Base-by-base conservation (phyloP, 2,888 invertebrate species). In the Drosophila infuscata region DNA sequence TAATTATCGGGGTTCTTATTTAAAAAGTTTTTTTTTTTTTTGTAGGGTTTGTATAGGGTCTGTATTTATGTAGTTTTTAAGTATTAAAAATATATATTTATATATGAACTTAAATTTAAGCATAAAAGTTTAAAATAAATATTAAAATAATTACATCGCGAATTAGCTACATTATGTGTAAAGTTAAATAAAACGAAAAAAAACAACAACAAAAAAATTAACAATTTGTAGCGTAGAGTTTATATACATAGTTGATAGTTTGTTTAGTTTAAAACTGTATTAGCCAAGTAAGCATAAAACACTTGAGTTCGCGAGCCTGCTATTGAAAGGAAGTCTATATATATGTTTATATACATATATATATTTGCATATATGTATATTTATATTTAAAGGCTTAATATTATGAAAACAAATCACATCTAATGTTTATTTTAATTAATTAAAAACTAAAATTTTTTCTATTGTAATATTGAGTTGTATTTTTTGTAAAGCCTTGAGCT, bases 41-140 rank as follows among this genome's bases (percentile, higher is more conserved):
- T 29, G 29, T 69, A 54, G 56, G 54, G 38, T 63, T 63, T 71
- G 46, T 46, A 71, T 63, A 63, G 70, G 65, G 49, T 52, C 74
- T 76, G 80, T 76, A 76, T 79, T 76, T 76, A 76, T 76, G 54
- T 76, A 76, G 63, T 64, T 79, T 32, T 59, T 76, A 76, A 64
- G 61, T 41, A 52, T 36, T 57, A 58, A 59, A 36, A 36, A 61
- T 7, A 46, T 15, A 46, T 46, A 20, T 20, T 25, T 25, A 46
- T 46, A 25, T 36, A 17, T 61, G 17, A 32, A 12, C 11, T 4
- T 33, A 62, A 32, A 30, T n/a, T 17, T 49, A 49, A 12, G 46
- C 56, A 25, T 8, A 53, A 53, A 12, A 48, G 15, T 51, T 20
- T 33, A 43, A 54, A 7, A 57, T 5, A 48, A 30, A 36, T 15